Conservation (phyloP, 2,888 invertebrate genomes). For the Agonopterix alstromeriana region DNA sequence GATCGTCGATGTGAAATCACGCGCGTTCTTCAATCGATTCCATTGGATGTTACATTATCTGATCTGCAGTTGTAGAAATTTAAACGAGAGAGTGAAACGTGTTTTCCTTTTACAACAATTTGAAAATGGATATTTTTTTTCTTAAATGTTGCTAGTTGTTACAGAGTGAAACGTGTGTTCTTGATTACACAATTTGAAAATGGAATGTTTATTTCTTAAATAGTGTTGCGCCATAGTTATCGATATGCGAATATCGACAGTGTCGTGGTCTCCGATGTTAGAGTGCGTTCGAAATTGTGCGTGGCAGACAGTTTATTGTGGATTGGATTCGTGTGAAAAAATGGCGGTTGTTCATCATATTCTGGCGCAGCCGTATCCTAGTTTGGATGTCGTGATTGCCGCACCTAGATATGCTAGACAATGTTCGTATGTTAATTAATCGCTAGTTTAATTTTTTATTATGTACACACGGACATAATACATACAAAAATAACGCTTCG, state of each 20-base stretch:
- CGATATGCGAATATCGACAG: slow-evolving; percentile 37
- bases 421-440: slow-evolving; percentile 40
- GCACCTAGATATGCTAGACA: slow-evolving; percentile 46
- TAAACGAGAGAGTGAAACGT: slow-evolving; percentile 14
- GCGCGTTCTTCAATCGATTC: slow-evolving; percentile 44
- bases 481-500: no score
- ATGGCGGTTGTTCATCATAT: slow-evolving; percentile 42
- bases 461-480: no score
- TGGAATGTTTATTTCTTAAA: slow-evolving; percentile 8
- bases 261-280: slow-evolving; percentile 41
- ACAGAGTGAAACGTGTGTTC: not conserved
- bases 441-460: not conserved
- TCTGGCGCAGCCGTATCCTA: slow-evolving; percentile 51
- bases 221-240: slow-evolving; percentile 4
- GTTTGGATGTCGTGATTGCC: slow-evolving; percentile 50
- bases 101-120: not conserved
- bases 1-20: slow-evolving; percentile 58
- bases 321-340: slow-evolving; percentile 41
- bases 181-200: slow-evolving; percentile 1
- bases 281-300: slow-evolving; percentile 52
- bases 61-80: slow-evolving; percentile 34
- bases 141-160: not conserved
- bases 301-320: slow-evolving; percentile 49
- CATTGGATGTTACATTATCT: slow-evolving; percentile 42
- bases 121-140: slow-evolving; percentile 8